These are phyloP conservation scores for Ptilorrhoa leucosticta DNA, from an alignment of 2,113 vertebrate species.

Conservation along the genomic window DNA sequence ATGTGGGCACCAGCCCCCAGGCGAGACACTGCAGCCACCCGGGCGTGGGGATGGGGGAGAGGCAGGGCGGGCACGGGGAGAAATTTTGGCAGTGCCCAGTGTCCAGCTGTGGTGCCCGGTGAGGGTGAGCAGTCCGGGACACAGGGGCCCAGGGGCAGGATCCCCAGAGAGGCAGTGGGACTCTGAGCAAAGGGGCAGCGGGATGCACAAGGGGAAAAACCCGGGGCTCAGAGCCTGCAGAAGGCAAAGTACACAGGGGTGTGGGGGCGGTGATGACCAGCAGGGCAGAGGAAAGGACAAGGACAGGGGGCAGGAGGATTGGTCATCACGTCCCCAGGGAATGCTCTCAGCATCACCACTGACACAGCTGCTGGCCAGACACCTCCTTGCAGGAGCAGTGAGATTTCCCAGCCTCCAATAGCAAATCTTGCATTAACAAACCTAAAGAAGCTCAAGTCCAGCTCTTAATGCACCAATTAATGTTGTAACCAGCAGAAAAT, in stretches of 20 bases:
- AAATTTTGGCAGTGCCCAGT: fast-evolving
- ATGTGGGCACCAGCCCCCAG: fast-evolving
- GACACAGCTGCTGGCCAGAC: not conserved
- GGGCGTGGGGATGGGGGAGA: fast-evolving
- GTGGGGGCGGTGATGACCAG: not conserved
- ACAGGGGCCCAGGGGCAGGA: fast-evolving
- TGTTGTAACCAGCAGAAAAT: not conserved
- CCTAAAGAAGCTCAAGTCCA: not conserved
- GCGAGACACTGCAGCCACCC: fast-evolving
- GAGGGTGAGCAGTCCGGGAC: not conserved
- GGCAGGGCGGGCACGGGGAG: not conserved
- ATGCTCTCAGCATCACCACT: not conserved
- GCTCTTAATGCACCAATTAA: not conserved
- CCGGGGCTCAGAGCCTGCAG: not conserved
- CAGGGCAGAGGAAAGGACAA: not conserved
- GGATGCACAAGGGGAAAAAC: not conserved
- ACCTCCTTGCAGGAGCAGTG: not conserved
- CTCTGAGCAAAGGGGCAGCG: not conserved
- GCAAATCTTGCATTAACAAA: not conserved
- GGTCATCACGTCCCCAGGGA: not conserved
- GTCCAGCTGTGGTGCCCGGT: fast-evolving
- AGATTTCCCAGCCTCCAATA: not conserved
- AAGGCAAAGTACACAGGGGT: too few species aligned
- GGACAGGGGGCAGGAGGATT: not conserved
- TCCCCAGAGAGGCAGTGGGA: fast-evolving